Percentiles rank a stretch among this genome's conserved stretches.
These are phyloP conservation scores for Lithodes maja DNA, from an alignment of 2,888 invertebrate species.

Conservation along the genomic window DNA sequence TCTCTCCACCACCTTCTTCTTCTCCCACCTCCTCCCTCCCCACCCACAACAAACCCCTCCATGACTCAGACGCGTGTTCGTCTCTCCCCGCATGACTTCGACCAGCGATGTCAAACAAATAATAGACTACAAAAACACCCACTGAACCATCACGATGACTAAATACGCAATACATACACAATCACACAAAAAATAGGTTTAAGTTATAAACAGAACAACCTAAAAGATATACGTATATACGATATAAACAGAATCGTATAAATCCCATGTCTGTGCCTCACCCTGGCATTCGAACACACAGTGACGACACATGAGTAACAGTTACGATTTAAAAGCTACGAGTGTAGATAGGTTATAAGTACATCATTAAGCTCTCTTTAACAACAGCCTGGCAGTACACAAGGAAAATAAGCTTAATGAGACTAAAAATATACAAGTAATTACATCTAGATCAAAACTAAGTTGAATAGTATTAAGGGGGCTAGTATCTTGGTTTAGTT, in stretches of 20 bases:
- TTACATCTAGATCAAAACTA: no score
- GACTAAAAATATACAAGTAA: no score
- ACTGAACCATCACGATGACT: no score
- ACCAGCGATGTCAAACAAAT: no score
- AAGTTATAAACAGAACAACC: no score
- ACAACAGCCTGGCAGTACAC: no score
- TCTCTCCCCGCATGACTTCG: background rate
- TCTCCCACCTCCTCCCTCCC: no score
- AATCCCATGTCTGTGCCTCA: background rate
- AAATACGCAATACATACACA: background rate
- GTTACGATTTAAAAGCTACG: background rate
- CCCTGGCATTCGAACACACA: background rate
- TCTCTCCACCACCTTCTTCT: background rate
- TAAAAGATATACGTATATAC: background rate
- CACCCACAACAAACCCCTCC: background rate
- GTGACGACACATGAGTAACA: background rate
- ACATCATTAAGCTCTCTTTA: background rate
- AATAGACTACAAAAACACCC: no score
- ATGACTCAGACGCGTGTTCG: background rate
- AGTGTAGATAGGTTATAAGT: background rate
- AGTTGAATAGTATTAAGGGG: no score
- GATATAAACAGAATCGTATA: background rate
- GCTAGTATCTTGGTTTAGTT: no score
- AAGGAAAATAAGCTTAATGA: no score
- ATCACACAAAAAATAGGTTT: background rate